Base-by-base conservation (phyloP, 2,888 invertebrate genomes). In the Linhomoeus sp. region DNA sequence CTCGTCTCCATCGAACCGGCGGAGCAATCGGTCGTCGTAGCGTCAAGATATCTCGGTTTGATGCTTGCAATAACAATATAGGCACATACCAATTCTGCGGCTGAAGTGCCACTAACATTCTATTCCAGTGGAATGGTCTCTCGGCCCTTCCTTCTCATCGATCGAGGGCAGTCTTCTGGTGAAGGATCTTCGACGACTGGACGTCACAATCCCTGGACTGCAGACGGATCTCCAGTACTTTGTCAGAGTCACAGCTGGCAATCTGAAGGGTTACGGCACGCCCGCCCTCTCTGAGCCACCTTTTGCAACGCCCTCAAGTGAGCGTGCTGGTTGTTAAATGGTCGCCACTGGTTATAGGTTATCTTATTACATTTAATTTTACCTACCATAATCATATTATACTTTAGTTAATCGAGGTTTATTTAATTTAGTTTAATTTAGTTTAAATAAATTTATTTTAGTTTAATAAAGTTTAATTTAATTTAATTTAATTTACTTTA, bases 211-310 rank as follows among this genome's bases (percentile, higher is more conserved):
- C 49, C 74, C 75, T n/a, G 80, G 80, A 40, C 72, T 92, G 50
- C 77, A 77, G n/a, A 78, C 83, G 55, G 87, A 88, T 5, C 74
- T 80, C 22, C 74, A 79, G 52, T 90, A 88, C 70, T 84, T 80
- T 70, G 83, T 90, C 67, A 75, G 90, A 51, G 83, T 85, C 0
- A 75, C 81, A n/a, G 82, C 85, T 44, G 88, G 90, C 44, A 92
- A 92, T 64, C 73, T 88, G 52, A 84, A 83, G 64, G 90, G 88
- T 1, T 90, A 79, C 74, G 85, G 88, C 29, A 72, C 76, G 17
- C 80, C 75, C 60, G 73, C 78, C 36, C 72, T 75, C 15, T 80
- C 86, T 1, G 77, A 77, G 37, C 90, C 90, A 1, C 72, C 78
- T 40, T 81, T 80, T 58, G 81, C 87, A 12, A 78, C 84, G 40